Evolutionary conservation across 2,888 invertebrate species (phyloP).

Genomic region (Xestoiulus laeticollis): DNA sequence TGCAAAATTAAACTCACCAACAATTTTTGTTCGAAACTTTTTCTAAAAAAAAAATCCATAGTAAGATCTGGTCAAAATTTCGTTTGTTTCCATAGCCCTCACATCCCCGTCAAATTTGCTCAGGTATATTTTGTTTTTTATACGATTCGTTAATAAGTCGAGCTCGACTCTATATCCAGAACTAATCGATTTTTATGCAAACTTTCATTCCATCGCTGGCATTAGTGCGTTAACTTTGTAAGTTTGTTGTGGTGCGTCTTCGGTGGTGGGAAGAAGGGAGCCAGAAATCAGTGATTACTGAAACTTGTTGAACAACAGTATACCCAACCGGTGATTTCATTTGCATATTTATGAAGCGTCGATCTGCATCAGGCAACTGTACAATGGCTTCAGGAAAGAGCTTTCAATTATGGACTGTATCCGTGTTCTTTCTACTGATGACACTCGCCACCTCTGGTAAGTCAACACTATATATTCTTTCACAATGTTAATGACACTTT

Average conservation of each 20-base stretch:
- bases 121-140: background rate
- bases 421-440: background rate
- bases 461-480: background rate
- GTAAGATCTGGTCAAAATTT: background rate
- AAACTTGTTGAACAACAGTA: background rate
- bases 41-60: background rate
- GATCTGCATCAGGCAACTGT: background rate
- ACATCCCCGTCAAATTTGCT: background rate
- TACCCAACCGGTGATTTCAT: background rate
- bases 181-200: slow-evolving; percentile 23
- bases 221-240: background rate
- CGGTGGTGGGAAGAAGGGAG: background rate
- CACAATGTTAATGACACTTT: no score
- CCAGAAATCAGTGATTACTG: background rate
- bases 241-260: background rate
- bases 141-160: slow-evolving; percentile 14
- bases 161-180: background rate
- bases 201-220: background rate
- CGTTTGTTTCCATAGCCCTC: background rate
- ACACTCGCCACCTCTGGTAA: background rate
- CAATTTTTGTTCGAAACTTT: background rate
- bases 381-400: slow-evolving; percentile 8
- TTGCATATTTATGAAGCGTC: slow-evolving; percentile 21
- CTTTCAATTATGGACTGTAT: background rate
- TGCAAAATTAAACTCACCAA: background rate